Conservation (phyloP, 2,888 invertebrate species). For the Zygothrica quintamaculata region DNA sequence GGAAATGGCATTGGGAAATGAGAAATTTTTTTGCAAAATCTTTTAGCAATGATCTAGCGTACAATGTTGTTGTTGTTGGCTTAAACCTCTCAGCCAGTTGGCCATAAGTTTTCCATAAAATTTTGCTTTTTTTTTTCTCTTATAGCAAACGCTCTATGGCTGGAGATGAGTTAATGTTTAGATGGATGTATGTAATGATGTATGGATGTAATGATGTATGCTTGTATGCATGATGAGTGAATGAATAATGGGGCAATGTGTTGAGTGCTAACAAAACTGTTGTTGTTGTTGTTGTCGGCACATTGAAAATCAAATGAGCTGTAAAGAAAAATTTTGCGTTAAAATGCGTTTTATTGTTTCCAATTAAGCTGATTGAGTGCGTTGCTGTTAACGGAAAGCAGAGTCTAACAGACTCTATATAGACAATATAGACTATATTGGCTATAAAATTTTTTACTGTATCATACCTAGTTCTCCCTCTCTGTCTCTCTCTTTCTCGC, state of each 20-base stretch:
- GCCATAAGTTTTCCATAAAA: constrained; percentile 43
- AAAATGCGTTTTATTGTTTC: constrained; percentile 77
- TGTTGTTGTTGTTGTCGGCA: constrained; percentile 12
- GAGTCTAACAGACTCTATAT: constrained; percentile 1
- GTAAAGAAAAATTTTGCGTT: constrained; percentile 73
- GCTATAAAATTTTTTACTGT: constrained; percentile 18
- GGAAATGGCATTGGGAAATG: constrained; percentile 19
- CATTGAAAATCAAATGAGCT: constrained; percentile 66
- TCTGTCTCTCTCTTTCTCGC: neutral
- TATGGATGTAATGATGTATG: constrained; percentile 12
- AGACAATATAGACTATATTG: constrained; percentile 22
- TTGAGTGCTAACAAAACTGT: constrained; percentile 23
- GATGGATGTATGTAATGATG: constrained; percentile 12
- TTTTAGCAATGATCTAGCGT: constrained; percentile 48
- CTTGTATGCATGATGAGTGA: constrained; percentile 14
- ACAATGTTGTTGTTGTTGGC: constrained; percentile 31
- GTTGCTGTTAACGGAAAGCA: constrained; percentile 11
- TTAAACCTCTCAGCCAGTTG: constrained; percentile 16
- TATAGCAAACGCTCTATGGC: constrained; percentile 18
- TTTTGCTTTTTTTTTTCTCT: constrained; percentile 2
- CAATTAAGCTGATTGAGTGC: constrained; percentile 75
- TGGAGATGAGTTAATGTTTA: constrained; percentile 29
- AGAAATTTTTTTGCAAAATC: constrained; percentile 39
- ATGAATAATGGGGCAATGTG: constrained; percentile 54
- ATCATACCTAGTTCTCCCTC: constrained; percentile 6